These are phyloP conservation scores for Montipora efflorescens DNA, from an alignment of 64 coral and sea anemone genomes.

Conservation along the genomic window DNA sequence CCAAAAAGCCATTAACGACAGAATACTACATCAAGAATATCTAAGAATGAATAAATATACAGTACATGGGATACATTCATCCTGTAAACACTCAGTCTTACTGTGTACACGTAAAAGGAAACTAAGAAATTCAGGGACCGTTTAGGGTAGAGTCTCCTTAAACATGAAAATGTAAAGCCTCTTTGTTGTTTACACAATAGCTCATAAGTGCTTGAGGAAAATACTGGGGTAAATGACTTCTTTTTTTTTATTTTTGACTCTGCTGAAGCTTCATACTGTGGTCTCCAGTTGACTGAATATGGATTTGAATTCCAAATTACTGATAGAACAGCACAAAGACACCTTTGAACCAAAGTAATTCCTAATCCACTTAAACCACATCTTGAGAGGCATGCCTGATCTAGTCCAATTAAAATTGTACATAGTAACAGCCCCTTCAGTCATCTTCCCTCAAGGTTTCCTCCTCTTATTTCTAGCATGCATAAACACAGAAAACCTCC, in stretches of 20 bases:
- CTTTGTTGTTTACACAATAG: background rate
- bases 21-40: background rate
- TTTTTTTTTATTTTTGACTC: background rate
- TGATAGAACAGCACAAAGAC: no score
- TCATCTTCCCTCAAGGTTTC: background rate
- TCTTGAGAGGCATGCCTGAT: background rate
- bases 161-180: background rate
- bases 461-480: no score
- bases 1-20: no score
- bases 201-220: background rate
- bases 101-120: background rate
- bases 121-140: background rate
- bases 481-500: no score
- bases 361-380: no score
- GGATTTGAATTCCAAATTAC: background rate
- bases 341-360: no score
- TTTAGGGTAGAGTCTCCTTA: no score
- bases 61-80: no score
- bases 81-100: no score
- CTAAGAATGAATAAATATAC: no score
- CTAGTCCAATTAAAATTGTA: background rate
- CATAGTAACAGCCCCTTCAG: background rate
- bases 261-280: background rate
- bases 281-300: background rate
- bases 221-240: background rate